These are phyloP conservation scores for Parnassius mnemosyne DNA, from an alignment of 2,888 invertebrate species.

Conservation along the genomic window DNA sequence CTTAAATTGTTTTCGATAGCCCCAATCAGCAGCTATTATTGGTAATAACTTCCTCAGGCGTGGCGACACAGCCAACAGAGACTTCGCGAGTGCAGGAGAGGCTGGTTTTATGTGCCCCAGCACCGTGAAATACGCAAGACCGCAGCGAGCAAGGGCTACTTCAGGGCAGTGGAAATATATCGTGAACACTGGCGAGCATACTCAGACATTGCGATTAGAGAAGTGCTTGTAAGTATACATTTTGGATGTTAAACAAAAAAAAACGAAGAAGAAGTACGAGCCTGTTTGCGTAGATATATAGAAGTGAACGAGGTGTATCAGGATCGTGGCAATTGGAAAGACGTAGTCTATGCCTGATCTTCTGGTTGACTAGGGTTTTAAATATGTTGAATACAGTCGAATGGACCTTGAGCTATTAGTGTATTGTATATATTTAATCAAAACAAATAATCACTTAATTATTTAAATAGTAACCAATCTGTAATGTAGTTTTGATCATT, in stretches of 20 bases:
- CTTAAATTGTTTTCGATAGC: constrained; percentile 2
- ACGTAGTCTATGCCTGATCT: too few species aligned
- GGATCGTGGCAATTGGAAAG: too few species aligned
- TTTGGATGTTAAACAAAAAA: background rate
- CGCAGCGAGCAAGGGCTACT: constrained; percentile 89
- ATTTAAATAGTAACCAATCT: too few species aligned
- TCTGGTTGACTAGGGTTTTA: background rate
- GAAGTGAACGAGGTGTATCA: background rate
- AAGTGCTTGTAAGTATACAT: constrained; percentile 85
- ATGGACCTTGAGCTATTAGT: too few species aligned
- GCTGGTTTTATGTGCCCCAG: constrained; percentile 90
- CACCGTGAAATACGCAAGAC: constrained; percentile 88
- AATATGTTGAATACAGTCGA: background rate
- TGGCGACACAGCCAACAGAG: constrained; percentile 80
- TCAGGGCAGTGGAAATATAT: constrained; percentile 92
- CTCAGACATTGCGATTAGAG: constrained; percentile 89
- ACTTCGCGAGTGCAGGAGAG: constrained; percentile 75
- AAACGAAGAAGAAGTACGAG: background rate
- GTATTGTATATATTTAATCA: too few species aligned
- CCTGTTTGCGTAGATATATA: background rate
- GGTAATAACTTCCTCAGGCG: constrained; percentile 64
- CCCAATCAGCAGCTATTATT: background rate
- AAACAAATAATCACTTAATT: too few species aligned
- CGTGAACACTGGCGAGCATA: constrained; percentile 91
- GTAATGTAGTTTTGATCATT: too few species aligned